Evolutionary conservation across 2,797 vertebrate species (phyloP).

Genomic region (Silurus aristotelis): DNA sequence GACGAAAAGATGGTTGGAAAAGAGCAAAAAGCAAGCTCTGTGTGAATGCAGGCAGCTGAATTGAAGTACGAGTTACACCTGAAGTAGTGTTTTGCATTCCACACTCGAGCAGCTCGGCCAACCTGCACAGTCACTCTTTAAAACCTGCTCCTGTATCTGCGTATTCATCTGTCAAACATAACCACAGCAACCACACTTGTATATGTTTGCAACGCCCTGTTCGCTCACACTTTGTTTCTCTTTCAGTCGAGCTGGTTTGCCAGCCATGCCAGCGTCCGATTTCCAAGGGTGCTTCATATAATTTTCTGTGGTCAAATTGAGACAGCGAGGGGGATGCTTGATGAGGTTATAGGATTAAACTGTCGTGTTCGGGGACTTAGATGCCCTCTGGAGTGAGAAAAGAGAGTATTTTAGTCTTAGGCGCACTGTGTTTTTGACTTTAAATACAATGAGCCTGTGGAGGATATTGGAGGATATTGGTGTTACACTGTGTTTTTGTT

Average conservation of each 20-base stretch:
- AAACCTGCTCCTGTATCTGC: not conserved
- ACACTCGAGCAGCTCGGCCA: not conserved
- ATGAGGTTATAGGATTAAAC: slow-evolving; percentile 44
- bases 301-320: slow-evolving; percentile 10
- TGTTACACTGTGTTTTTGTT: no score
- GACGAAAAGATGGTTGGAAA: not conserved
- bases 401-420: slow-evolving; percentile 28
- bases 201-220: not conserved
- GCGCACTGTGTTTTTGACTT: not conserved
- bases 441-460: no score
- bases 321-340: slow-evolving; percentile 9
- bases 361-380: slow-evolving; percentile 26
- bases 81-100: not conserved
- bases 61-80: not conserved
- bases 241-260: not conserved
- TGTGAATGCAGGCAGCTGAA: not conserved
- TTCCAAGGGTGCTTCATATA: not conserved
- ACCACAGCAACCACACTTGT: not conserved
- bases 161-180: not conserved
- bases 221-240: not conserved
- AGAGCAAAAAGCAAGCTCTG: not conserved
- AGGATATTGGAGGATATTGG: no score
- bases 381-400: slow-evolving; percentile 15
- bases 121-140: not conserved
- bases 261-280: not conserved